Evolutionary conservation across 1,140 invertebrate genomes (phyloP), one percentile per base, ranked within the genome.

Genomic region (Dinoponera quadriceps): DNA sequence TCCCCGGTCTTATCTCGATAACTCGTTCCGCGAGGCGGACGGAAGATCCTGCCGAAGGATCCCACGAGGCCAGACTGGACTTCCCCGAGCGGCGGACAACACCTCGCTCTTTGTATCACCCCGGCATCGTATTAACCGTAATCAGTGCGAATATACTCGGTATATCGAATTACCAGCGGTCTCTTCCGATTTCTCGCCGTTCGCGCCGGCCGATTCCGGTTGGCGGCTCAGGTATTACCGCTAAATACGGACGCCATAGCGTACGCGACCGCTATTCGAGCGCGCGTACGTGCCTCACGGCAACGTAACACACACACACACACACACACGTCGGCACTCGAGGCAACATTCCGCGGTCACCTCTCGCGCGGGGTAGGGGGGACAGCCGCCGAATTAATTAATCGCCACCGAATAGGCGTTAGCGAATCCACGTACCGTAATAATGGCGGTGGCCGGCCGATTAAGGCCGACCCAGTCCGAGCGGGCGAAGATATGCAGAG

Each of bases 391-490:
- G 86, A 84, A 88, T 90, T 86, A 88, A 90, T 90, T 90, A 89
- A 88, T 88, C 78, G 57, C 63, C 49, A 20, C 27, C 59, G 83
- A 89, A 89, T 84, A 62, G 80, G 44, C 83, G 88, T 63, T 75
- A 29, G 55, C 59, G 83, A 82, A 82, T 83, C 81, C 75, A 74
- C 81, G 65, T 85, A 84, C 82, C 83, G 88, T 87, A 89, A 91
- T 89, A 90, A 90, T 90, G 86, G 80, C 74, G n/a, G 82, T 65
- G 71, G 69, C 69, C 69, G 90, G 89, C 88, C 88, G 91, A 85
- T 87, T 78, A 85, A 88, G 75, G 83, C 87, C 90, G 87, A 90
- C 86, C 87, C 87, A 89, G 90, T 88, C 82, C 84, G 86, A 60
- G 33, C 33, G 2, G 72, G 78, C 83, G 29, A 68, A 78, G 89